Conservation (phyloP, 1,140 invertebrate species). For the Parasteatoda tepidariorum region DNA sequence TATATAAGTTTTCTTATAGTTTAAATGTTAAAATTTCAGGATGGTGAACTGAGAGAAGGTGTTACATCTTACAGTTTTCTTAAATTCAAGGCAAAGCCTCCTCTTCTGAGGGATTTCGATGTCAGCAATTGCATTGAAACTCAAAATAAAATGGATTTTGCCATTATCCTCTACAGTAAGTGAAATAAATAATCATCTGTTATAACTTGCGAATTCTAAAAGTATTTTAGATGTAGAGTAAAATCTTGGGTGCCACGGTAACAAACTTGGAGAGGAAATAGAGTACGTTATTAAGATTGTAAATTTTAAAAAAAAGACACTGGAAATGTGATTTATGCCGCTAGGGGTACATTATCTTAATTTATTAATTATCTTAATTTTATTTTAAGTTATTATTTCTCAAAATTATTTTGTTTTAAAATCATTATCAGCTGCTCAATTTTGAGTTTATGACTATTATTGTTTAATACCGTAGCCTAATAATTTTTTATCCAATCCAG, state of each 20-base stretch:
- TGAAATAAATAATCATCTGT: too few species aligned
- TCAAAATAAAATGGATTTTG: background rate
- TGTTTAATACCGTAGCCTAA: too few species aligned
- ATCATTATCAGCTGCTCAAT: too few species aligned
- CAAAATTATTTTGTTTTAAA: too few species aligned
- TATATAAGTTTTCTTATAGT: too few species aligned
- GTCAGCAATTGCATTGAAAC: constrained; percentile 36
- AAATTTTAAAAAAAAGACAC: background rate
- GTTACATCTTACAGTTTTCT: background rate
- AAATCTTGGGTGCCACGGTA: background rate
- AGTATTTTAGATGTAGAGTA: background rate
- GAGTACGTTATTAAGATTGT: background rate
- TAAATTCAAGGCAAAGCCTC: background rate
- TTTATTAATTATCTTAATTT: too few species aligned
- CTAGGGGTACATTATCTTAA: too few species aligned
- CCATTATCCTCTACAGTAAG: background rate
- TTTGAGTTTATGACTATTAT: too few species aligned
- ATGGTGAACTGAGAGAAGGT: background rate
- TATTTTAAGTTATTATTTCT: too few species aligned
- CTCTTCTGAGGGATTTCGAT: background rate
- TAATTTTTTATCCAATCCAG: too few species aligned
- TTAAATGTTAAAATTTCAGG: too few species aligned
- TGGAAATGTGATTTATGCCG: background rate
- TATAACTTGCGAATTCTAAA: background rate
- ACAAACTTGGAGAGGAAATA: background rate